These are phyloP conservation scores for Sebastes nivosus DNA, from an alignment of 2,797 vertebrate species.

Conservation along the genomic window DNA sequence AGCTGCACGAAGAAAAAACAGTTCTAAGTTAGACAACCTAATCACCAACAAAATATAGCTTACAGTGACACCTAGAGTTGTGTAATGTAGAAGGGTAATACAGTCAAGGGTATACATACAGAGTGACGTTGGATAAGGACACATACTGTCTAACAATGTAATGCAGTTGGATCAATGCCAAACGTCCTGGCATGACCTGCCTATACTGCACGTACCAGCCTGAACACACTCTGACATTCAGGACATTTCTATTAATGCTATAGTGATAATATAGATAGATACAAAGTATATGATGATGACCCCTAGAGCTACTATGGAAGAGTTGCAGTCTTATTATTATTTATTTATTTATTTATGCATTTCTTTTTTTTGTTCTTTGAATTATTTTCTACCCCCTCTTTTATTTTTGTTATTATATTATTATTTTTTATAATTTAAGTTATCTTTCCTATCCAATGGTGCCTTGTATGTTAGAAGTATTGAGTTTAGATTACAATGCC, in stretches of 20 bases:
- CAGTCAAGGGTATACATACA: background rate
- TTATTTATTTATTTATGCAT: too few relatives aligned
- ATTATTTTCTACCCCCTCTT: too few relatives aligned
- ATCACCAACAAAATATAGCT: background rate
- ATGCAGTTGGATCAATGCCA: conserved; percentile 44
- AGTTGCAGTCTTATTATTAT: too few relatives aligned
- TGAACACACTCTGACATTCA: background rate
- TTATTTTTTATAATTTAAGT: too few relatives aligned
- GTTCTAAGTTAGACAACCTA: background rate
- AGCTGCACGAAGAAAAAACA: conserved; percentile 60
- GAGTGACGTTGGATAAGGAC: background rate
- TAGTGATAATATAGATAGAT: too few relatives aligned
- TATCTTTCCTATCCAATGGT: rapidly evolving
- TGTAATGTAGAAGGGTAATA: background rate
- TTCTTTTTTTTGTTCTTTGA: too few relatives aligned
- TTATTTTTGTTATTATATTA: too few relatives aligned
- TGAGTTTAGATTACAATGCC: too few relatives aligned
- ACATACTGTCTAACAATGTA: background rate
- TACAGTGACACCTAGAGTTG: background rate
- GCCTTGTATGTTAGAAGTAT: too few relatives aligned
- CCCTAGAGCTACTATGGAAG: too few relatives aligned
- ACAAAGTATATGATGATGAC: too few relatives aligned
- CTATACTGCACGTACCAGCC: background rate
- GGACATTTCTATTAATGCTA: rapidly evolving
- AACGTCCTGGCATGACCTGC: conserved; percentile 10